Conservation (phyloP, 2,888 invertebrate genomes). For the Nomada flava region DNA sequence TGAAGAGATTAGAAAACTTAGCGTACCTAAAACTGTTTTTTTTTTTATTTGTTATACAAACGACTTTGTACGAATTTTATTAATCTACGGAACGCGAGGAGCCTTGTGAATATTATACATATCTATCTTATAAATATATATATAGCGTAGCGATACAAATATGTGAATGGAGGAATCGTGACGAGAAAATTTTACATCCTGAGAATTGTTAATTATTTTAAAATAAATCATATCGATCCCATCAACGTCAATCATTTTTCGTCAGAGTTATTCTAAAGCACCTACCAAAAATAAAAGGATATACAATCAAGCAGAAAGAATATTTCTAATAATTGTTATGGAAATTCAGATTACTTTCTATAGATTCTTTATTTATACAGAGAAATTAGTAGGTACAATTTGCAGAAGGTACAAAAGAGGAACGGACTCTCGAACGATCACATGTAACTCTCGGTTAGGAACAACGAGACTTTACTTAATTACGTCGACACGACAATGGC, state of each 20-base stretch:
- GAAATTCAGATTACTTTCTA: background rate
- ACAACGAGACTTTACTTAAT: slow-evolving; percentile 39
- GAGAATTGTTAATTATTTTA: slow-evolving; percentile 81
- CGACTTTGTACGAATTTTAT: slow-evolving; percentile 82
- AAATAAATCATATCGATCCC: slow-evolving; percentile 74
- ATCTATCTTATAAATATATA: slow-evolving; percentile 74
- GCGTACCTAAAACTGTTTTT: slow-evolving; percentile 72
- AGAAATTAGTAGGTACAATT: slow-evolving; percentile 55
- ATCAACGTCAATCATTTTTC: slow-evolving; percentile 9
- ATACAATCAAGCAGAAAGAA: too few species aligned
- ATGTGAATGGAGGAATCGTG: slow-evolving; percentile 36
- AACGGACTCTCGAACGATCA: slow-evolving; percentile 55
- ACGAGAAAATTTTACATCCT: slow-evolving; percentile 66
- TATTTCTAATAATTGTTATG: too few species aligned
- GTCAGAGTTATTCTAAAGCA: background rate
- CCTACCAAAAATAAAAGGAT: too few species aligned
- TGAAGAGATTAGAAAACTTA: slow-evolving; percentile 71
- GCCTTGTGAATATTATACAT: slow-evolving; percentile 83
- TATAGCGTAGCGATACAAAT: slow-evolving; percentile 48
- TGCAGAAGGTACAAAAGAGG: slow-evolving; percentile 63
- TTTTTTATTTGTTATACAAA: slow-evolving; percentile 78
- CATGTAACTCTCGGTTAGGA: slow-evolving; percentile 53
- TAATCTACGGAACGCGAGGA: slow-evolving; percentile 59
- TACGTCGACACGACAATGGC: slow-evolving; percentile 12
- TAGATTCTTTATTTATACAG: slow-evolving; percentile 47